Base-by-base conservation (phyloP, 2,888 invertebrate species). In the Ennomos quercinarius region DNA sequence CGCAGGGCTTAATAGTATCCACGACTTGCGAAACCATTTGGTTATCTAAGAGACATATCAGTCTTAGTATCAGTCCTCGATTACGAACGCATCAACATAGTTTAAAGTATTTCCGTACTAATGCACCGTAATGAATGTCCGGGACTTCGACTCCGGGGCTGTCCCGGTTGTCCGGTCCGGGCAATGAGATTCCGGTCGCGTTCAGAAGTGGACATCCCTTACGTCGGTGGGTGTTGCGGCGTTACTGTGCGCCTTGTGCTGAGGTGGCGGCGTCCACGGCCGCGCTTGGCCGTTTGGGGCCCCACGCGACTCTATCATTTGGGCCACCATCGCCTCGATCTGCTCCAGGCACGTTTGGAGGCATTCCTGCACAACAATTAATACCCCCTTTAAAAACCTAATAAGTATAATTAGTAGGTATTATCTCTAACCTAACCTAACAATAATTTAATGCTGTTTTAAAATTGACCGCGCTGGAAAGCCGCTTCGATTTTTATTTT, bases 201-300 rank as follows among this genome's bases (percentile, higher is more conserved):
- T 54, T 91, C 77, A 96, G 91, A 96, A 97, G 87, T 96, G 95
- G 70, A 97, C 95, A 87, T 97, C 96, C 74, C 96, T 94, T 74
- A 97, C 96, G 86, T 98, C 97, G 74, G 97, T 97, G 73, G 97
- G 97, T 54, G 97, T 97, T 71, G 95, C 95, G 71, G 97, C 96
- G 86, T 95, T 95, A 86, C 94, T 95, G 88, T 95, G 95, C 68
- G 95, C 94, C 84, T 94, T 93, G 87, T 91, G 91, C 72, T 84
- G 91, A 70, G 84, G 74, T 68, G 92, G 91, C 60, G 93, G 90
- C 64, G 89, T 90, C 91, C 92, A 91, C 62, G 84, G 79, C 80
- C 85, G 81, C 76, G 86, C 74, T 76, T 82, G 80, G 51, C 89
- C 89, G 91, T 93, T 88, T 93, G 92, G 85, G 91, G 75, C 74